Evolutionary conservation across 2,113 vertebrate species (phyloP).

Genomic region (Solea solea): DNA sequence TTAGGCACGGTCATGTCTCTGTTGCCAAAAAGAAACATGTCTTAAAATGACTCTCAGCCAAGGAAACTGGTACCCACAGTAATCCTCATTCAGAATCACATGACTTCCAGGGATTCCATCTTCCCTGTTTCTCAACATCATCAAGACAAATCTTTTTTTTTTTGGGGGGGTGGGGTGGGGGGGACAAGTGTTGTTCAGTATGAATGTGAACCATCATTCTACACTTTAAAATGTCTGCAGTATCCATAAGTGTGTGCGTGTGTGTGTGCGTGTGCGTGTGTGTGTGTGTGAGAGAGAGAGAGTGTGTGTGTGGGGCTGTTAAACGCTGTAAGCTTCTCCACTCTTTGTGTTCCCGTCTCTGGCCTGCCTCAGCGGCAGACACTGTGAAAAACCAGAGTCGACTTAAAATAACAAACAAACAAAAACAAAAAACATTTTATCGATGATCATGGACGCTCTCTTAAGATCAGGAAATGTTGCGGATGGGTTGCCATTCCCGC

Average conservation of each 20-base stretch:
- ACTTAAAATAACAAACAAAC: slow-evolving; percentile 22
- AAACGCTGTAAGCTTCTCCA: slow-evolving; percentile 41
- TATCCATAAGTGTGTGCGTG: slow-evolving; percentile 36
- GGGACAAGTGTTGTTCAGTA: slow-evolving; percentile 54
- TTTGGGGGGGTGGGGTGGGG: too few relatives aligned
- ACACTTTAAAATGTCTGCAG: slow-evolving; percentile 43
- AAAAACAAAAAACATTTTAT: not conserved
- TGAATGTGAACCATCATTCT: slow-evolving; percentile 68
- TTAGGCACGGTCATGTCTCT: slow-evolving; percentile 54
- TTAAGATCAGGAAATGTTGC: slow-evolving; percentile 32
- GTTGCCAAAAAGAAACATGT: slow-evolving; percentile 66
- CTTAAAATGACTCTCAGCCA: slow-evolving; percentile 71
- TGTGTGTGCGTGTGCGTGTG: slow-evolving; percentile 20
- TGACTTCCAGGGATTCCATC: slow-evolving; percentile 73
- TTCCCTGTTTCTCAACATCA: slow-evolving; percentile 50
- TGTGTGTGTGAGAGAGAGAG: not conserved
- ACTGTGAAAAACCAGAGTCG: slow-evolving; percentile 74
- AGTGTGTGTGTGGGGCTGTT: too few relatives aligned
- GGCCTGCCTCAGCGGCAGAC: slow-evolving; percentile 69
- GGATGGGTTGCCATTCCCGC: slow-evolving; percentile 43
- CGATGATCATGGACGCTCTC: slow-evolving; percentile 38
- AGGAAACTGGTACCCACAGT: slow-evolving; percentile 69
- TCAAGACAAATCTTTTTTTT: slow-evolving; percentile 42
- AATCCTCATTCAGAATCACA: slow-evolving; percentile 61
- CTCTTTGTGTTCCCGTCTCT: slow-evolving; percentile 59